Conservation (phyloP, 2,888 invertebrate genomes). For the Dynastes maya region DNA sequence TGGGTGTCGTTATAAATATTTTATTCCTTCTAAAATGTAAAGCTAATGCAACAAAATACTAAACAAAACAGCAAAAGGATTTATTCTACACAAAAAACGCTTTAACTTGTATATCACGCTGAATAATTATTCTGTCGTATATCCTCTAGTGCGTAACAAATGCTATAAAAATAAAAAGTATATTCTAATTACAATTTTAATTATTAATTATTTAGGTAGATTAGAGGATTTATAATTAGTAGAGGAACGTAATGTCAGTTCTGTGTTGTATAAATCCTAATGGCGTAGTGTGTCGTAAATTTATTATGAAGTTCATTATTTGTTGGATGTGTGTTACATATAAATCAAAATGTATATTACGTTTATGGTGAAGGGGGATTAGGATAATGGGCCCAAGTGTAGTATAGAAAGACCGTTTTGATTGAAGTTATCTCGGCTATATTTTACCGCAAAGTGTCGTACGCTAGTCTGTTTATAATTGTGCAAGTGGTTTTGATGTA, state of each 20-base stretch:
- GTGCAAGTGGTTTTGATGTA: conserved; percentile 54
- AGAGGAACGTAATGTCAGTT: conserved; percentile 35
- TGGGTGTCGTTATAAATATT: neutral
- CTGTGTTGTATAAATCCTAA: conserved; percentile 40
- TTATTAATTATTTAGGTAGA: conserved; percentile 23
- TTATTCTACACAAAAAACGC: neutral
- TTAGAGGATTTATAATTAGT: conserved; percentile 43
- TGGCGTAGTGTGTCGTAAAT: conserved; percentile 38
- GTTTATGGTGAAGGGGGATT: conserved; percentile 64
- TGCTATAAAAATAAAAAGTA: conserved; percentile 7
- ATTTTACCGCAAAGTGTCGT: conserved; percentile 60
- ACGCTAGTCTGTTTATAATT: conserved; percentile 61
- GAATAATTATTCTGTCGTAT: neutral
- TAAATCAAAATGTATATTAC: conserved; percentile 64
- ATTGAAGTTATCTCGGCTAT: conserved; percentile 67
- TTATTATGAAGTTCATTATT: conserved; percentile 45
- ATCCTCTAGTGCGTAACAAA: conserved; percentile 23
- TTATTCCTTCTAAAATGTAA: neutral
- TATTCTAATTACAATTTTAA: conserved; percentile 26
- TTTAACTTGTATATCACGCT: conserved; percentile 5
- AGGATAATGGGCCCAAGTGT: conserved; percentile 64
- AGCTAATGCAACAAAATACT: neutral
- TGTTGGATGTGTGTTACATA: conserved; percentile 53
- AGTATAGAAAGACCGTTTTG: conserved; percentile 62
- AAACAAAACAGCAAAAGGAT: neutral